These are phyloP conservation scores for Acanthornis magna DNA, from an alignment of 2,797 vertebrate species.

Conservation along the genomic window DNA sequence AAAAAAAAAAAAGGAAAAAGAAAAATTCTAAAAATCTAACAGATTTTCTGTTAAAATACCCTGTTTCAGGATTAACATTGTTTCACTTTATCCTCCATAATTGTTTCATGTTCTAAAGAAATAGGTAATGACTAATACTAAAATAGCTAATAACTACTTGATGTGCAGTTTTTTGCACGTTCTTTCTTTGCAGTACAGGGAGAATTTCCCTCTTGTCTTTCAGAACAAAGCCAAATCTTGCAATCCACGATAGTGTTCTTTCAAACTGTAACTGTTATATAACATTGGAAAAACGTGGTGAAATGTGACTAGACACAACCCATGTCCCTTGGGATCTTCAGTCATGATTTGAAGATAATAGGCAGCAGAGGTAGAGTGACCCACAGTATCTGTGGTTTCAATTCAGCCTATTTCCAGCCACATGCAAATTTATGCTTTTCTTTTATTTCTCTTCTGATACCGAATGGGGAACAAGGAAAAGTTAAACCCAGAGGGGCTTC, in stretches of 20 bases:
- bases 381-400: not conserved
- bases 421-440: not conserved
- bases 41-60: not conserved
- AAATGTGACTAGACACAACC: not conserved
- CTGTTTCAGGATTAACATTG: not conserved
- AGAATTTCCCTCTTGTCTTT: not conserved
- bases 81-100: not conserved
- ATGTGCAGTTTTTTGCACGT: not conserved
- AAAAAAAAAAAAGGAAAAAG: too few species aligned
- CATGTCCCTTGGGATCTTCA: not conserved
- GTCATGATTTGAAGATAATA: not conserved
- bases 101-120: not conserved
- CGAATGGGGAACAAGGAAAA: not conserved
- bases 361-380: not conserved
- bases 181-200: not conserved
- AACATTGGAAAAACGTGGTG: not conserved
- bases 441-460: not conserved
- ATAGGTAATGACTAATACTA: not conserved
- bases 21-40: rapidly evolving
- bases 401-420: not conserved
- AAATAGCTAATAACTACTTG: not conserved
- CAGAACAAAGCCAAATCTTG: not conserved
- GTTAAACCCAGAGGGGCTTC: not conserved
- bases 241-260: not conserved
- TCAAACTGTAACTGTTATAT: not conserved